These are phyloP conservation scores for Poecile atricapillus DNA, from an alignment of 2,113 vertebrate species.

Conservation along the genomic window DNA sequence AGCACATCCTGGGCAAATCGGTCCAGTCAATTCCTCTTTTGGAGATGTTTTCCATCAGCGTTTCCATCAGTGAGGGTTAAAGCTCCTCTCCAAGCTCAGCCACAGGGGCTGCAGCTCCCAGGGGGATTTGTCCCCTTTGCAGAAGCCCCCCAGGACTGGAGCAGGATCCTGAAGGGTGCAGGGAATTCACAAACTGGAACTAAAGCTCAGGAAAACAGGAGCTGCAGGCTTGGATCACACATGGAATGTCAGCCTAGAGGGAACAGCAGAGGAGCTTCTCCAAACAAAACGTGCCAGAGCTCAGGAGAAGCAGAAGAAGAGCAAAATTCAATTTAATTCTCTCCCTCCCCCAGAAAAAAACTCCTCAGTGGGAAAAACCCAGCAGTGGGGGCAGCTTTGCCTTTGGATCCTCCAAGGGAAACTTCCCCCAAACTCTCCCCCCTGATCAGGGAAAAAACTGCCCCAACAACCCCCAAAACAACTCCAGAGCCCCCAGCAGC, in stretches of 20 bases:
- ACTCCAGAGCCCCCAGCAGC: fast-evolving
- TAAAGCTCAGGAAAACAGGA: not conserved
- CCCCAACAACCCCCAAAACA: not conserved
- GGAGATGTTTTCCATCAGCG: no score
- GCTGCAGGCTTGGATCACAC: not conserved
- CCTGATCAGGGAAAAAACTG: not conserved
- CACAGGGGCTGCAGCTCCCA: not conserved
- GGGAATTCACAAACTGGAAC: not conserved
- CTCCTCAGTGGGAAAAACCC: fast-evolving
- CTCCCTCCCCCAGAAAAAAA: not conserved
- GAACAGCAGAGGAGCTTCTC: not conserved
- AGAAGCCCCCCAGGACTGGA: not conserved
- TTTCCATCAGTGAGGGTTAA: not conserved
- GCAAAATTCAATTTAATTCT: not conserved
- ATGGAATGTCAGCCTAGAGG: fast-evolving
- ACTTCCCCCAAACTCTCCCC: not conserved
- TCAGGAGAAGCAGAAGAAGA: not conserved
- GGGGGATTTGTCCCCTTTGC: fast-evolving
- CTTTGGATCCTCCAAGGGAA: not conserved
- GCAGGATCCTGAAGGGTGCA: not conserved
- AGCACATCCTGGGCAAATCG: not conserved
- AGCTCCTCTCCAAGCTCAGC: not conserved
- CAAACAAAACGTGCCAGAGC: fast-evolving
- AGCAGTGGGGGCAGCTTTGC: not conserved
- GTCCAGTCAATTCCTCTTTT: not conserved